Evolutionary conservation across 2,113 vertebrate genomes (phyloP).

Genomic region (Mus spicilegus): DNA sequence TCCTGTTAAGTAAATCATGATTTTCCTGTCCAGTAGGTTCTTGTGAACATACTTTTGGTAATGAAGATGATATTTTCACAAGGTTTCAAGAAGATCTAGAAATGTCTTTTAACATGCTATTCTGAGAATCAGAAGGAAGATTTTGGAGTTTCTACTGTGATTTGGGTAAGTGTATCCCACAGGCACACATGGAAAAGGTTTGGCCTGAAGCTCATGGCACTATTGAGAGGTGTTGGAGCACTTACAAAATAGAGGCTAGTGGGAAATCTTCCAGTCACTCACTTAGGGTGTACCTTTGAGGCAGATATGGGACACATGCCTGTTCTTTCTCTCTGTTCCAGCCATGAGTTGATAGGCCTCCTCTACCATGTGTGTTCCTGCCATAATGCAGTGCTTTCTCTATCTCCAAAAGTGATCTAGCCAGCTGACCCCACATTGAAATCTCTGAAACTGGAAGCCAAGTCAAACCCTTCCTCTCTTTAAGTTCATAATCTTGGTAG

Average conservation of each 20-base stretch:
- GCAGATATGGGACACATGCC: neutral
- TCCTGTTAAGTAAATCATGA: neutral
- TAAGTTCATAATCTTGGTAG: no score
- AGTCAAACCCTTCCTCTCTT: neutral
- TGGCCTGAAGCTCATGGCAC: neutral
- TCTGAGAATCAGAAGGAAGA: slow-evolving; percentile 3
- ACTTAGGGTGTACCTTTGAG: neutral
- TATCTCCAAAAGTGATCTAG: neutral
- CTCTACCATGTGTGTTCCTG: neutral
- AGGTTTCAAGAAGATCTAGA: slow-evolving; percentile 1
- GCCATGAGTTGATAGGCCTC: neutral
- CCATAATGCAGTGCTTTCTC: neutral
- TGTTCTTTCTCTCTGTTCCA: neutral
- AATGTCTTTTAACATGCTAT: neutral
- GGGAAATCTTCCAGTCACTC: neutral
- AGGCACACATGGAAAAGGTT: neutral
- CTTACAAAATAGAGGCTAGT: no score
- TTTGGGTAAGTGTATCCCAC: neutral
- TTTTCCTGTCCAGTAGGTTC: slow-evolving; percentile 21
- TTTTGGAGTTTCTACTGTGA: neutral
- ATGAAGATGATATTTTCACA: neutral
- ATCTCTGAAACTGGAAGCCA: neutral
- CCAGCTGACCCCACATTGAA: neutral
- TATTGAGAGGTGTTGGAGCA: neutral
- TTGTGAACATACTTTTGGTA: slow-evolving; percentile 10